A percentile compares a stretch with the other conserved stretches of the same genome.
Conservation (phyloP, 2,113 vertebrate species). For the Chionis minor region DNA sequence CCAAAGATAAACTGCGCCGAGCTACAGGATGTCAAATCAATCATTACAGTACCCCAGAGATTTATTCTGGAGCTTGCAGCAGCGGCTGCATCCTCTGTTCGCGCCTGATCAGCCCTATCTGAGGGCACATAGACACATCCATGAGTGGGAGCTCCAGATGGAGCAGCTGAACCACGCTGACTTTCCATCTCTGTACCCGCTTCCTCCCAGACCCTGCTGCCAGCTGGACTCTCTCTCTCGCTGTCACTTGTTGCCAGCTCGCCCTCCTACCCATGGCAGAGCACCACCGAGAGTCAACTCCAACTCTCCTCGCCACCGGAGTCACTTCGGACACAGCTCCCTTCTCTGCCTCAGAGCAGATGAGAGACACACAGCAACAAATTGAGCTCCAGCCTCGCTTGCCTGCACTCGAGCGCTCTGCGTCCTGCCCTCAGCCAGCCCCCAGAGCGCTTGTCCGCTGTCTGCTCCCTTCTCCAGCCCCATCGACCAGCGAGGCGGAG, state of each 20-base stretch:
- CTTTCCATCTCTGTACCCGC: neutral
- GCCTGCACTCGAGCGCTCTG: neutral
- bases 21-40: neutral
- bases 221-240: neutral
- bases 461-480: slow-evolving; percentile 12
- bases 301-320: neutral
- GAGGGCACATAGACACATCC: neutral
- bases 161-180: neutral
- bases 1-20: neutral
- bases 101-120: neutral
- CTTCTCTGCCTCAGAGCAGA: neutral
- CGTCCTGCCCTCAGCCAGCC: neutral
- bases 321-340: neutral
- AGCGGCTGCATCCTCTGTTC: neutral
- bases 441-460: neutral
- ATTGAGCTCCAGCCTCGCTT: neutral
- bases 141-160: slow-evolving; percentile 40
- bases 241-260: slow-evolving; percentile 15
- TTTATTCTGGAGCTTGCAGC: neutral
- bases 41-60: neutral
- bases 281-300: neutral
- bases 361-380: neutral
- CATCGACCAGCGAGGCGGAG: neutral
- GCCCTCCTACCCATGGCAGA: neutral
- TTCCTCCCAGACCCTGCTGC: neutral